phyloP scores from a whole-genome alignment of 2,113 vertebrate genomes.

The Clarias gariepinus region DNA sequence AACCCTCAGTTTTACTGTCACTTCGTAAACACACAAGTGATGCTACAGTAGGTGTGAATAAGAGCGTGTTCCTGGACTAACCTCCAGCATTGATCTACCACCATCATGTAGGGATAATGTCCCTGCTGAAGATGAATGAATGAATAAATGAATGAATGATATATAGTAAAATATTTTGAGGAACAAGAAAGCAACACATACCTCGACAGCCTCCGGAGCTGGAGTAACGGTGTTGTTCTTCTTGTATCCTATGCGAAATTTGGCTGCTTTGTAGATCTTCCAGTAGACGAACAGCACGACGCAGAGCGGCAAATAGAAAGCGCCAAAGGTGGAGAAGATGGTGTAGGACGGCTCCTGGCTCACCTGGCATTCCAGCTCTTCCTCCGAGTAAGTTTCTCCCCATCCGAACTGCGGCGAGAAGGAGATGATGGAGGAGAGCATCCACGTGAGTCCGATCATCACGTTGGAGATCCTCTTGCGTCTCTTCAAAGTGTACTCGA shows the following conservation, averaged over 20 bases:
- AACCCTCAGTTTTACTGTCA: background rate
- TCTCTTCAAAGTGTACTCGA: slow-evolving; percentile 76
- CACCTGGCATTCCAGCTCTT: slow-evolving; percentile 74
- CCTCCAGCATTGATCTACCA: background rate
- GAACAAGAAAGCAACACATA: slow-evolving; percentile 47
- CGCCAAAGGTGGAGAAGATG: slow-evolving; percentile 82
- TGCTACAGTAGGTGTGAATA: background rate
- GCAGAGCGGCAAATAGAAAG: slow-evolving; percentile 81
- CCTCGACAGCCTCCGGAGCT: slow-evolving; percentile 70
- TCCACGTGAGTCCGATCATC: slow-evolving; percentile 81
- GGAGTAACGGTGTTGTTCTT: slow-evolving; percentile 77
- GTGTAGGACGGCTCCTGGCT: slow-evolving; percentile 80
- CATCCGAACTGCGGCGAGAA: slow-evolving; percentile 80
- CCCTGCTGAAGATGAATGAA: background rate
- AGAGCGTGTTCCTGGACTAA: background rate
- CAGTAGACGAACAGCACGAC: slow-evolving; percentile 86
- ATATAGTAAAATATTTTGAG: background rate
- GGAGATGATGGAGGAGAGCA: slow-evolving; percentile 75
- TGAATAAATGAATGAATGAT: background rate
- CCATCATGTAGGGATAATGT: background rate
- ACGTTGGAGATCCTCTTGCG: slow-evolving; percentile 76
- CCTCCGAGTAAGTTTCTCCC: slow-evolving; percentile 78
- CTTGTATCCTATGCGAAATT: slow-evolving; percentile 71
- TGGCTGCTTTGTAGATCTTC: slow-evolving; percentile 83
- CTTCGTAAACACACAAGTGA: background rate